Evolutionary conservation across 2,888 invertebrate species (phyloP).

Genomic region (Drosophila nr. medialis): DNA sequence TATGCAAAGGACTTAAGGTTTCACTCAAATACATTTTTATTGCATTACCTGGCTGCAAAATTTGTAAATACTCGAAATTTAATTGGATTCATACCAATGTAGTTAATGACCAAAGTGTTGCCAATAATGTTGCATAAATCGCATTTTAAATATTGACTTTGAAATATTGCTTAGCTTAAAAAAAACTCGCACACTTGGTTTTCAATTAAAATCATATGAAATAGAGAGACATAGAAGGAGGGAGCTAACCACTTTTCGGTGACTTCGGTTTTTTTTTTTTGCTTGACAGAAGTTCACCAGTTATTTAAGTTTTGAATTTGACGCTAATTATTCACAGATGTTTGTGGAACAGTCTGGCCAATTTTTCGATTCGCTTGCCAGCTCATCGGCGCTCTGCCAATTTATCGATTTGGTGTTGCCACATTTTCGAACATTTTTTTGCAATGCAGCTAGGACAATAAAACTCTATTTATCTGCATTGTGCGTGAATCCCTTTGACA

Average conservation of each 20-base stretch:
- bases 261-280: not conserved
- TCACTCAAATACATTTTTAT: not conserved
- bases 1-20: not conserved
- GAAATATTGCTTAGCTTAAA: not conserved
- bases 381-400: not conserved
- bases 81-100: conserved; percentile 53
- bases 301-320: not conserved
- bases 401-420: not conserved
- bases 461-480: not conserved
- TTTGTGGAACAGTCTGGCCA: not conserved
- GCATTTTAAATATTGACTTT: conserved; percentile 11
- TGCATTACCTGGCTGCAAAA: conserved; percentile 39
- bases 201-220: not conserved
- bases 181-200: not conserved
- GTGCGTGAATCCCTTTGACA: not conserved
- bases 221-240: not conserved
- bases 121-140: not conserved
- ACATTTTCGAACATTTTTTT: not conserved
- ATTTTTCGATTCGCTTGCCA: not conserved
- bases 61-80: conserved; percentile 64
- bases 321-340: not conserved
- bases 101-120: conserved; percentile 26
- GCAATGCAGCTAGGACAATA: not conserved
- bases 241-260: too few species aligned
- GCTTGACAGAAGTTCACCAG: not conserved